Base-by-base conservation (phyloP, 2,888 invertebrate species). In the Lamellibrachia satsuma region DNA sequence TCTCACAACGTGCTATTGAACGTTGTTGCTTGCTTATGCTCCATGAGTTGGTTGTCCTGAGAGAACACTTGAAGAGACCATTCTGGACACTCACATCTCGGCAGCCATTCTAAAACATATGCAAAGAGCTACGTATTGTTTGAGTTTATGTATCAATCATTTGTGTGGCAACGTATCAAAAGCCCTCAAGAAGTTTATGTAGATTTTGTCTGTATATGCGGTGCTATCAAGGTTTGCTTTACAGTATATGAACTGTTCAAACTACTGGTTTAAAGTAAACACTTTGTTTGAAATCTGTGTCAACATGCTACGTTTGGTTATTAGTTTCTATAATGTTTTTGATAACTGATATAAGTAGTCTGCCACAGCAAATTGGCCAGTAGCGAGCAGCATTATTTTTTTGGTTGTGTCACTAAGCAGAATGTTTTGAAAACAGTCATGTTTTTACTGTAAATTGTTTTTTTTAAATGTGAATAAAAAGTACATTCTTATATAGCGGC, bases 131-230 rank as follows among this genome's bases (percentile, higher is more conserved):
- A 6, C 22, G 6, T 75, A 75, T 75, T 75, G 75, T 75, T 75
- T 75, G 75, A 75, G 75, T 75, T 75, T 75, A 75, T 75, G 22
- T 75, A 75, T 75, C 22, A 75, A 75, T 75, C 75, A 75, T 75
- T 75, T 22, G 75, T 22, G n/a, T 75, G 75, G 75, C 75, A 60
- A 1, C 11, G 15, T 60, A 60, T 22, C 60, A 75, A 75, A 75
- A 75, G 15, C 75, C 75, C 75, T 2, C 75, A 6, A 75, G 75
- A 75, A 22, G n/a, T 75, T 75, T 15, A 75, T 75, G 75, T 75
- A 75, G 75, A 75, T 75, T 22, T 75, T 75, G 75, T 75, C 75
- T 75, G 15, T 75, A 22, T 75, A 22, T 75, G 22, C 75, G 3
- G 75, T 22, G 75, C 22, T 75, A 75, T 75, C 75, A 75, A 75